Conservation (phyloP, 2,888 invertebrate species). For the Rhimphoctona megacephalus region DNA sequence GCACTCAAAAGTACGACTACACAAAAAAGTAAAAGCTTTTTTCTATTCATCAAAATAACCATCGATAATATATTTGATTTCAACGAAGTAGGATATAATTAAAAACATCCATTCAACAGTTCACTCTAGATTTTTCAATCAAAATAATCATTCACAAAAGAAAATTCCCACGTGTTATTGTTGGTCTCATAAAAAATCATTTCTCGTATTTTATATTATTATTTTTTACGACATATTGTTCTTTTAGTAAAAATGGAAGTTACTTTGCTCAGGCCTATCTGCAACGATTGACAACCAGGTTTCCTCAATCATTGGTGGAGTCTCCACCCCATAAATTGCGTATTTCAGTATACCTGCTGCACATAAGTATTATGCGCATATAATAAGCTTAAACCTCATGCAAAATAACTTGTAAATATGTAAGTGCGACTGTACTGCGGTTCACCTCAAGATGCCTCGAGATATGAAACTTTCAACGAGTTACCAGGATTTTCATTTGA, state of each 20-base stretch:
- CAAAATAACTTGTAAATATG: neutral
- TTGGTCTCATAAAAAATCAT: neutral
- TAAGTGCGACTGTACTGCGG: constrained; percentile 9
- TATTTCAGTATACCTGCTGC: neutral
- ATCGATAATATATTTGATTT: no score
- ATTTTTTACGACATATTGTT: constrained; percentile 11
- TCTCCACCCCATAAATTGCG: neutral
- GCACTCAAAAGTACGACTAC: no score
- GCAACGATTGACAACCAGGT: neutral
- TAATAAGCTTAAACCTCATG: constrained; percentile 1
- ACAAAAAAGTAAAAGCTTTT: no score
- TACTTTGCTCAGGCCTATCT: neutral
- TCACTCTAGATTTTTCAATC: neutral
- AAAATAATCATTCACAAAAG: neutral
- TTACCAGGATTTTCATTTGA: constrained; percentile 64
- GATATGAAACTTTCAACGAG: constrained; percentile 51
- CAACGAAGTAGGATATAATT: no score
- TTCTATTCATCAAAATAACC: no score
- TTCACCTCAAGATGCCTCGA: constrained; percentile 28
- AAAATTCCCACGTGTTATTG: neutral
- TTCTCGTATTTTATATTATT: neutral
- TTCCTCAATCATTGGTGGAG: neutral
- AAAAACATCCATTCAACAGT: neutral
- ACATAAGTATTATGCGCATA: neutral
- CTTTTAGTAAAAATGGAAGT: neutral